Evolutionary conservation across 2,113 vertebrate genomes (phyloP).

Genomic region (human): DNA sequence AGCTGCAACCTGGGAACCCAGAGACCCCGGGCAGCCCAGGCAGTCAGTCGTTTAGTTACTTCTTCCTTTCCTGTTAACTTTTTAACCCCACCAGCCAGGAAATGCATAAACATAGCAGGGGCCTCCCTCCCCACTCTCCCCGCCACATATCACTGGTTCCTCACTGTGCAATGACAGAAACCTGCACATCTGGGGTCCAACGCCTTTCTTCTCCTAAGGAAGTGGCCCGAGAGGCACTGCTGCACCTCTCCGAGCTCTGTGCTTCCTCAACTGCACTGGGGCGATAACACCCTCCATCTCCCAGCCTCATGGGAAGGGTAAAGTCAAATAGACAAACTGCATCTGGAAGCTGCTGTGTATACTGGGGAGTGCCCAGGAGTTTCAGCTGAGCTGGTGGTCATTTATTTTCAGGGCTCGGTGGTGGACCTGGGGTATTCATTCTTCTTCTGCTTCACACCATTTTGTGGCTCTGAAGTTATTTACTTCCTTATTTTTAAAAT

Average conservation of each 20-base stretch:
- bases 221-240: neutral
- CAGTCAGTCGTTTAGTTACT: neutral
- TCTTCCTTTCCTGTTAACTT: slow-evolving; percentile 66
- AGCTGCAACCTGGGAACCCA: slow-evolving; percentile 53
- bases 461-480: neutral
- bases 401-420: neutral
- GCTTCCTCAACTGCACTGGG: neutral
- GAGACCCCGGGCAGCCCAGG: slow-evolving; percentile 19
- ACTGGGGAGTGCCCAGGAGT: neutral
- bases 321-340: neutral
- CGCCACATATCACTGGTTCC: neutral
- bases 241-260: neutral
- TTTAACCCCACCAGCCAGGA: slow-evolving; percentile 71
- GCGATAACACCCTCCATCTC: neutral
- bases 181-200: neutral
- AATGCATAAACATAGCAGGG: neutral
- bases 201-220: neutral
- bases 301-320: neutral
- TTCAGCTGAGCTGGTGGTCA: neutral
- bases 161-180: neutral
- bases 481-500: neutral
- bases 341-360: too few species aligned
- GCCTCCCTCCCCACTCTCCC: neutral
- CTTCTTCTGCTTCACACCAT: neutral
- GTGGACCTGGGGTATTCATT: neutral